Base-by-base conservation (phyloP, 2,888 invertebrate species). In the Lasioglossum calceatum region DNA sequence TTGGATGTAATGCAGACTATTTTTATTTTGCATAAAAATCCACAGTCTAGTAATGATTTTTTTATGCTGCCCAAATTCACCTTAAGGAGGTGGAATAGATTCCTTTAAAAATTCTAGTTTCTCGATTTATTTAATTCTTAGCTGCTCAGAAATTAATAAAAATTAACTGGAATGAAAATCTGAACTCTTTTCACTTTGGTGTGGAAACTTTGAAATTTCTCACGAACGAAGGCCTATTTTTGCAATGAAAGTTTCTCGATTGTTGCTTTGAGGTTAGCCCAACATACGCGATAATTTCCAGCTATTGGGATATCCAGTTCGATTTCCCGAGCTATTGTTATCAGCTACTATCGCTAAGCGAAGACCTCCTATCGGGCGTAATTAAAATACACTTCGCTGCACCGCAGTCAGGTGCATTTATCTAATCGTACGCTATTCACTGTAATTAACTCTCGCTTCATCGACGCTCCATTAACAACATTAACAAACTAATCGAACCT, bases 401-500 rank as follows among this genome's bases (percentile, higher is more conserved):
- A 12, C 36, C 70, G 39, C 23, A 70, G 39, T 23, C 39, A 12
- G 16, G 19, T 70, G 50, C 64, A 27, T 82, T 82, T 42, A 75
- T 67, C 67, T 27, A 79, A 79, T 39, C 80, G 39, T 23, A 2
- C 32, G 7, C 1, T 42, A 4, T 79, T 64, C 50, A 0, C 67
- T 42, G 16, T 39, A 67, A 73, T 79, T 79, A 64, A 58, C 50
- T 27, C 32, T 14, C 50, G 12, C 27, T 16, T 10, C 61, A 47
- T 50, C 23, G 14, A 7, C 74, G 16, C 10, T 10, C 47, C 8
- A 58, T 32, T 44, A 47, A 36, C 75, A 32, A 54, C 67, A 44
- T 77, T 74, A 84, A 84, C 64, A 54, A 83, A 70, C 83, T 84
- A 77, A 84, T 85, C 36, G 36, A 44, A 61, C 70, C 39, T 71